Evolutionary conservation across 2,888 invertebrate species (phyloP), one percentile per base, ranked within the genome.

Genomic region (Meganola albula): DNA sequence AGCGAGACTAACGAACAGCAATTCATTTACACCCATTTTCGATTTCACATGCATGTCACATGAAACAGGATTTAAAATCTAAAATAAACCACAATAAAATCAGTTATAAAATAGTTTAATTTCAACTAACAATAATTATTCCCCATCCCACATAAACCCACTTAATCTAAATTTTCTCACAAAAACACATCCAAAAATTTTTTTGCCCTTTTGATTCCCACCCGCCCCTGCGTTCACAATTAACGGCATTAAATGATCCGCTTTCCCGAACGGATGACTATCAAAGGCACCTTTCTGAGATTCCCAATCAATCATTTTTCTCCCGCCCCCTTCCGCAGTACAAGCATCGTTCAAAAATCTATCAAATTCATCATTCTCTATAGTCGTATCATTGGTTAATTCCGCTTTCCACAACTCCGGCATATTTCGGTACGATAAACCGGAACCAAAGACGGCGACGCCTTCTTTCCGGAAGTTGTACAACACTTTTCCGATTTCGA

Each of bases 211-310:
- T 1, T 31, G 34, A 4, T 37, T 8, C 8, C 71, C 66, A n/a
- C 55, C 61, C 0, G 71, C 70, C 0, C 69, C 71, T 0, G 53
- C 40, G 27, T 53, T 59, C 2, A 71, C 71, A 10, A 72, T 57
- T 7, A 71, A 34, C 0, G 71, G 71, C 71, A 71, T 70, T 1
- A 72, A 34, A 40, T 72, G 71, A 12, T 72, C 71, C 0, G 70
- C 70, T 7, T 63, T 50, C 0, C 58, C 52, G 2, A 37, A 5
- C 0, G 64, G 69, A 37, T 72, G 71, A 3, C 58, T 48, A 0
- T 57, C 60, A 2, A 48, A 34, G 2, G 44, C 66, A 0, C 55
- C 60, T 0, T 38, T 31, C 4, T 48, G 35, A 10, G 48, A 23
- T 1, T 58, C 48, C 72, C 72, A 72, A 26, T 24, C 10, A 12